Conservation (phyloP, 2,888 invertebrate genomes). For the Amblyteles armatorius region DNA sequence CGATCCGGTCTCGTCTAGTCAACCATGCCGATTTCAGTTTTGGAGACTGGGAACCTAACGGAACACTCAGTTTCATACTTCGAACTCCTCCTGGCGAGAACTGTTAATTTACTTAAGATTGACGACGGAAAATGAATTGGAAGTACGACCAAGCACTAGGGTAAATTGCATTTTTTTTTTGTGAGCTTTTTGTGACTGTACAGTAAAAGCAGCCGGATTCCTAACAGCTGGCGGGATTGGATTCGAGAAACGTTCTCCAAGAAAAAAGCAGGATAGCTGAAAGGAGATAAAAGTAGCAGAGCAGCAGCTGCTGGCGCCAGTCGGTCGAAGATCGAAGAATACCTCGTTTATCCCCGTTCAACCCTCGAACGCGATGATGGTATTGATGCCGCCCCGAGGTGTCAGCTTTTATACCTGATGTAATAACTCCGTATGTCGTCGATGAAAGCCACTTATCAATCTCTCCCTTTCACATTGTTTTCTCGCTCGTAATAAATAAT, state of each 20-base stretch:
- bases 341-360: conserved; percentile 33
- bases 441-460: neutral
- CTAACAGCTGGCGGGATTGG: conserved; percentile 28
- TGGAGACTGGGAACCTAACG: too few relatives aligned
- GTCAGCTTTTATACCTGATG: conserved; percentile 2
- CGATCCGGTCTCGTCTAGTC: neutral
- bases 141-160: neutral
- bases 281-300: conserved; percentile 8
- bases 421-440: neutral
- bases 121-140: neutral
- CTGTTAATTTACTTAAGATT: neutral
- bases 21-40: too few relatives aligned
- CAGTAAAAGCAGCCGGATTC: neutral
- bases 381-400: conserved; percentile 10
- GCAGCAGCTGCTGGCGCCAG: conserved; percentile 49
- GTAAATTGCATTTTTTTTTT: conserved; percentile 3
- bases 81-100: neutral
- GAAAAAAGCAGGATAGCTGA: conserved; percentile 13
- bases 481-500: neutral
- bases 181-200: conserved; percentile 20
- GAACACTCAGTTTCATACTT: too few relatives aligned
- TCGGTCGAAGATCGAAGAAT: conserved; percentile 36
- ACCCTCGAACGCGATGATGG: conserved; percentile 35
- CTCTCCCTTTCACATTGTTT: neutral
- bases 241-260: conserved; percentile 27